phyloP scores from a whole-genome alignment of 2,888 invertebrate species.

The Lochmaea capreae region DNA sequence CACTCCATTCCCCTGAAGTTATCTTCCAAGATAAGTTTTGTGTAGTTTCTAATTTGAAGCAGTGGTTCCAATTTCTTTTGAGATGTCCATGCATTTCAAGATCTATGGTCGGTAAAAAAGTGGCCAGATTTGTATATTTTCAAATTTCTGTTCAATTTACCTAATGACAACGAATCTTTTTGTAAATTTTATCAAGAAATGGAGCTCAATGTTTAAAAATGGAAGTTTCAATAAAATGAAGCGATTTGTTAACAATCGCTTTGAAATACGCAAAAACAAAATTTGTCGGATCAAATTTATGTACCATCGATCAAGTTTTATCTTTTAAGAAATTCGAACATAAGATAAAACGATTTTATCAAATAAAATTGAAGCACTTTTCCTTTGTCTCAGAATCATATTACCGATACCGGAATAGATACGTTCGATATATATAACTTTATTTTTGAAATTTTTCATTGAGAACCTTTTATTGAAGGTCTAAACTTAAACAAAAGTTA shows the following conservation, averaged over 20 bases:
- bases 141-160: no score
- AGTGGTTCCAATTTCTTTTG: no score
- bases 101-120: no score
- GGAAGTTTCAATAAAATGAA: no score
- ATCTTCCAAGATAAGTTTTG: no score
- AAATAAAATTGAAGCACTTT: slow-evolving; percentile 16
- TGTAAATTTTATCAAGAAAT: no score
- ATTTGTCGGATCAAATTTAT: not conserved
- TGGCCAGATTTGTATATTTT: no score
- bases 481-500: slow-evolving; percentile 38
- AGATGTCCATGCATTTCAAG: no score
- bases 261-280: not conserved
- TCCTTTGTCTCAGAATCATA: slow-evolving; percentile 13
- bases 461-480: slow-evolving; percentile 34
- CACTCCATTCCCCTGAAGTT: no score
- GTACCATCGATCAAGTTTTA: not conserved
- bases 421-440: slow-evolving; percentile 22
- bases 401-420: slow-evolving; percentile 15
- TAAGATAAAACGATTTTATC: slow-evolving; percentile 9
- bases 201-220: no score
- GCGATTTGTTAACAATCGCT: not conserved
- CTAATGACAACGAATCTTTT: no score
- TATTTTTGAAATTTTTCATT: slow-evolving; percentile 20
- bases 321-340: not conserved
- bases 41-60: no score